These are phyloP conservation scores for Ericerus pela DNA, from an alignment of 1,140 invertebrate genomes.

Conservation along the genomic window DNA sequence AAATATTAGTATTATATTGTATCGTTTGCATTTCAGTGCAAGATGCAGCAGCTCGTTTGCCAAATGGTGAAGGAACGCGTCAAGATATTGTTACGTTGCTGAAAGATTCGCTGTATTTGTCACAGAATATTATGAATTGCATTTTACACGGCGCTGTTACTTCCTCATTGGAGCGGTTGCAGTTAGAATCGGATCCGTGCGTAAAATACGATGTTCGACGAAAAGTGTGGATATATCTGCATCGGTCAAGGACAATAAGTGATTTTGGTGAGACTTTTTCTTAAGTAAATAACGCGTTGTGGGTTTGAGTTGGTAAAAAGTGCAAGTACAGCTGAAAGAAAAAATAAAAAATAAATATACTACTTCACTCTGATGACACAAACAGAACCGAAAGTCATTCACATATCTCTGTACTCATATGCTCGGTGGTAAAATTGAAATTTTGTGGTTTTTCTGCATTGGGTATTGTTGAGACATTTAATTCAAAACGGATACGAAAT, in stretches of 20 bases:
- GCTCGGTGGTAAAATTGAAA: too few relatives aligned
- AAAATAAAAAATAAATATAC: too few relatives aligned
- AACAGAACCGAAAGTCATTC: too few relatives aligned
- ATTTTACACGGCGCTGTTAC: conserved; percentile 71
- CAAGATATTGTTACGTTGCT: conserved; percentile 73
- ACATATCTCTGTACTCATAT: too few relatives aligned
- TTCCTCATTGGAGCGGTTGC: conserved; percentile 71
- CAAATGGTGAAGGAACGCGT: conserved; percentile 84
- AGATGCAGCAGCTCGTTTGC: conserved; percentile 80
- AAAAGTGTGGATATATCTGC: conserved; percentile 83
- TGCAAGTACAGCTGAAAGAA: too few relatives aligned
- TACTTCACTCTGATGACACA: too few relatives aligned
- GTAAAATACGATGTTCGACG: conserved; percentile 76
- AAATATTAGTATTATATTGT: neutral
- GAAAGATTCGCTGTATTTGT: conserved; percentile 72
- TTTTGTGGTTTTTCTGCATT: too few relatives aligned
- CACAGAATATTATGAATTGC: conserved; percentile 50
- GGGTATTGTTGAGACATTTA: too few relatives aligned
- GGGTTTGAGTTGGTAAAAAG: too few relatives aligned
- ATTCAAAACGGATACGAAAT: too few relatives aligned
- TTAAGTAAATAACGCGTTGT: too few relatives aligned
- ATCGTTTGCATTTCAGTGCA: conserved; percentile 40
- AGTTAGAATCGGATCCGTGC: conserved; percentile 77
- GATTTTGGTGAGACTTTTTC: conserved; percentile 42
- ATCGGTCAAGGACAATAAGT: conserved; percentile 56